These are phyloP conservation scores for Podarcis muralis DNA, from an alignment of 2,113 vertebrate species.

Conservation along the genomic window DNA sequence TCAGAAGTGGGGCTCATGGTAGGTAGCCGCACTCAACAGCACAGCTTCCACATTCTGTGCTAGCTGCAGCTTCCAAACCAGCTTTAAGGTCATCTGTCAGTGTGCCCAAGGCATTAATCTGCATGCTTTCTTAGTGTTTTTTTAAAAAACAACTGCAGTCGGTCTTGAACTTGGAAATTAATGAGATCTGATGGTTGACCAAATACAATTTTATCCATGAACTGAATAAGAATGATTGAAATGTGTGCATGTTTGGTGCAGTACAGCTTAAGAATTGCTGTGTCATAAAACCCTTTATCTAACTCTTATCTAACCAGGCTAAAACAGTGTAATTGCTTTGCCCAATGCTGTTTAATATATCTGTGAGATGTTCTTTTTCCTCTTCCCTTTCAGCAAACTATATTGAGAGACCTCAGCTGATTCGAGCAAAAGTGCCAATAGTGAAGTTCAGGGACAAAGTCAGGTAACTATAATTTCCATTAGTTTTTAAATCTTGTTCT, in stretches of 20 bases:
- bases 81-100: too few relatives aligned
- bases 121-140: not conserved
- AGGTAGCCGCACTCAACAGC: too few relatives aligned
- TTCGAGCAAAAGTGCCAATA: slow-evolving; percentile 97
- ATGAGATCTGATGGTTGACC: not conserved
- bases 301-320: not conserved
- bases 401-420: slow-evolving; percentile 89
- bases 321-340: not conserved
- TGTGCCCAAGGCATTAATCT: not conserved
- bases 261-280: not conserved
- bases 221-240: not conserved
- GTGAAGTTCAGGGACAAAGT: slow-evolving; percentile 93
- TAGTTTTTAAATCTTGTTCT: not conserved
- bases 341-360: not conserved
- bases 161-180: not conserved
- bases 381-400: slow-evolving; percentile 73
- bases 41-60: too few relatives aligned
- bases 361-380: slow-evolving; percentile 18
- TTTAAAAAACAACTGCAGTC: not conserved
- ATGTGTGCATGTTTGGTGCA: not conserved
- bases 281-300: not conserved
- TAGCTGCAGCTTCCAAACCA: too few relatives aligned
- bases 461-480: slow-evolving; percentile 79
- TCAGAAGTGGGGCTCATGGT: too few relatives aligned
- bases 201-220: not conserved